phyloP scores from a whole-genome alignment of 2,888 invertebrate genomes.

The Tachina fera region DNA sequence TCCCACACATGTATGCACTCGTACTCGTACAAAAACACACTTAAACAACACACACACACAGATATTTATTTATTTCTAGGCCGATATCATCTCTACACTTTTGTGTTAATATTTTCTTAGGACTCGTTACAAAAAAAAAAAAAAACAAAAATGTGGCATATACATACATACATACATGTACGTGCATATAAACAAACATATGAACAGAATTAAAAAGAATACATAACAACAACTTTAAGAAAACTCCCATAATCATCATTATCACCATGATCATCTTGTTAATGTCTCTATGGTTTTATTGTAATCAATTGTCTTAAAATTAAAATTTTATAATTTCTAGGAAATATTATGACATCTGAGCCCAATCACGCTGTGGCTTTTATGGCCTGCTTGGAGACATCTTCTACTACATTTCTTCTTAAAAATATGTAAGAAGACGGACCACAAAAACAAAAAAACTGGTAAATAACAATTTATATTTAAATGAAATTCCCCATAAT shows the following conservation, averaged over 20 bases:
- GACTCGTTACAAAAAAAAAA: conserved; percentile 5
- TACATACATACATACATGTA: background rate
- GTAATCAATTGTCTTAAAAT: conserved; percentile 67
- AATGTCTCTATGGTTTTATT: conserved; percentile 62
- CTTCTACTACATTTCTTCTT: background rate
- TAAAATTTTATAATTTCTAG: conserved; percentile 75
- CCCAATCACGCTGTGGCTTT: conserved; percentile 79
- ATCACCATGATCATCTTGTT: conserved; percentile 48
- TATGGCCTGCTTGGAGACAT: conserved; percentile 74
- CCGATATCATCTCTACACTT: conserved; percentile 54
- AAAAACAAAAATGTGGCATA: conserved; percentile 33
- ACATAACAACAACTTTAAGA: conserved; percentile 11
- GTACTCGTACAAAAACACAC: background rate
- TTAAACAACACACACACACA: conserved; percentile 59
- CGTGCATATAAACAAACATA: no score
- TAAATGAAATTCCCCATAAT: conserved; percentile 38
- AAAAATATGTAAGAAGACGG: background rate
- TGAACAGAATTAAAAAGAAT: background rate
- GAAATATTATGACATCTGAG: conserved; percentile 81
- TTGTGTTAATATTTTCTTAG: background rate
- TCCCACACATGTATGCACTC: conserved; percentile 52
- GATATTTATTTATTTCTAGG: conserved; percentile 51
- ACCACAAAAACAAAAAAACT: background rate
- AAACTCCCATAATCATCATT: conserved; percentile 44
- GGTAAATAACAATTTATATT: conserved; percentile 16